A percentile compares a stretch with the other conserved stretches of the same genome.
Evolutionary conservation across 35 echinoderm and acorn worm species (phyloP).

Genomic region (Strongylocentrotus purpuratus): DNA sequence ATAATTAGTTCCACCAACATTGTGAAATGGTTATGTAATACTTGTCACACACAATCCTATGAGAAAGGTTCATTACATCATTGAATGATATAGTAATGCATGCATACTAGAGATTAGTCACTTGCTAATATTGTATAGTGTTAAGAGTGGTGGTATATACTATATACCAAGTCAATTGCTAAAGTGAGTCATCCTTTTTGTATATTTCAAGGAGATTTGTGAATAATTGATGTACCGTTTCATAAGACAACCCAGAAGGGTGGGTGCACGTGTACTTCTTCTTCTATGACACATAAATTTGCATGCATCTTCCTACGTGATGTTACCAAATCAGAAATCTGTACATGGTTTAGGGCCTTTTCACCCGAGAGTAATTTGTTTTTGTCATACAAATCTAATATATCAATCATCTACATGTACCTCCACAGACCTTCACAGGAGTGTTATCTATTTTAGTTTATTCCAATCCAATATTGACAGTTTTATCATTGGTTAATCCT

Average conservation of each 20-base stretch:
- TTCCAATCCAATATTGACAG: too few species aligned
- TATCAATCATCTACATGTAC: too few species aligned
- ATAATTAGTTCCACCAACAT: background rate
- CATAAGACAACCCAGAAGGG: background rate
- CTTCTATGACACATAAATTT: background rate
- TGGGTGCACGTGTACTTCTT: background rate
- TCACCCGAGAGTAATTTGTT: too few species aligned
- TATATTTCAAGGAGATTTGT: background rate
- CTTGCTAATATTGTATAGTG: background rate
- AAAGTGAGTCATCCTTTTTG: background rate
- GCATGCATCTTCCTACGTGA: background rate
- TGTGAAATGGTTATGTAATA: background rate
- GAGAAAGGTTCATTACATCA: background rate
- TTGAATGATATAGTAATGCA: background rate
- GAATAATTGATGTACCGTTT: background rate
- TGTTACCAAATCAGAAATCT: too few species aligned
- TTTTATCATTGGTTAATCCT: too few species aligned
- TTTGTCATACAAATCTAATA: too few species aligned
- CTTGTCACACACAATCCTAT: background rate
- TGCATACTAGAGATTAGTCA: background rate
- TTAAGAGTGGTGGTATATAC: background rate
- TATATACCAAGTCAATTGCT: background rate
- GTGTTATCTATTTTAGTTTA: too few species aligned
- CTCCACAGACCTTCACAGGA: too few species aligned
- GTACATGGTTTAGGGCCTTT: too few species aligned